Percentiles rank a stretch among this genome's conserved stretches.
Conservation (phyloP, 2,113 vertebrate genomes). For the Grantiella picta region DNA sequence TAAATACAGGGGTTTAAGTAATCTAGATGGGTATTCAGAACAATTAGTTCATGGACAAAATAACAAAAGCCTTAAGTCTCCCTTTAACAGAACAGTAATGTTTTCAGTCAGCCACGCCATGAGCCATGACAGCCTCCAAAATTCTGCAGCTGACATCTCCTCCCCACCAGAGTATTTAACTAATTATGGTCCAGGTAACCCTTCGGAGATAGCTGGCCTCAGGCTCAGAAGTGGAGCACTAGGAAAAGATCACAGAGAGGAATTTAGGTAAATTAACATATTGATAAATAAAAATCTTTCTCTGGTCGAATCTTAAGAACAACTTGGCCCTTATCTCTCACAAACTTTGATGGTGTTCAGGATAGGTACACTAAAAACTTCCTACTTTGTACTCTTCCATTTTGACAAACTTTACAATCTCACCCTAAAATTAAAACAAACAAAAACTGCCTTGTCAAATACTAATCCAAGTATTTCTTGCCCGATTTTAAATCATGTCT, state of each 20-base stretch:
- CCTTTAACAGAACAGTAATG: neutral
- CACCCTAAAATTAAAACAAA: neutral
- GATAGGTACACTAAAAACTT: neutral
- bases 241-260: neutral
- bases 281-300: neutral
- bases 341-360: neutral
- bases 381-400: neutral
- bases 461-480: neutral
- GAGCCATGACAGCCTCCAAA: neutral
- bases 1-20: neutral
- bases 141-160: neutral
- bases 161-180: neutral
- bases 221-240: neutral
- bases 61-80: neutral
- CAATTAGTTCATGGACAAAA: neutral
- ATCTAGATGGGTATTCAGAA: neutral
- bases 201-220: neutral
- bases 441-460: neutral
- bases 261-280: neutral
- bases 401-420: neutral
- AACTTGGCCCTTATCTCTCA: neutral
- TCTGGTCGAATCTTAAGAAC: neutral
- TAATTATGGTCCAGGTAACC: neutral
- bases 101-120: neutral
- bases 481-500: neutral